These are phyloP conservation scores for Xylocampa areola DNA, from an alignment of 2,888 invertebrate species.

Conservation along the genomic window DNA sequence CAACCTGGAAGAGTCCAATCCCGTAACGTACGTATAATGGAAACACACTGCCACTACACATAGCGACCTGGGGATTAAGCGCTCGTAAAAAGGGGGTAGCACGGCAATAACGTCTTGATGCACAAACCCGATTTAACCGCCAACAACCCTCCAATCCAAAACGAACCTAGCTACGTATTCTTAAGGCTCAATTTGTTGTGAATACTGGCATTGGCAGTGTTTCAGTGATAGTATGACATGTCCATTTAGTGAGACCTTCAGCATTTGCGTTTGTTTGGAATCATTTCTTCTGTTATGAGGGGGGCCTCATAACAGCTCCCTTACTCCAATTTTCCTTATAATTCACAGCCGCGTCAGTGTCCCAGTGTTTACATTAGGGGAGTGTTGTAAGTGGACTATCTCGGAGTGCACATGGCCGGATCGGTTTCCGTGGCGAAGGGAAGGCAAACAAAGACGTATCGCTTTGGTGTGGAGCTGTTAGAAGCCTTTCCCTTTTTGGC, in stretches of 20 bases:
- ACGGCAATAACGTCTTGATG: conserved; percentile 86
- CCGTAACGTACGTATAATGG: conserved; percentile 59
- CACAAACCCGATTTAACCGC: conserved; percentile 64
- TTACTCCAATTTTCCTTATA: conserved; percentile 56
- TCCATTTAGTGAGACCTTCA: conserved; percentile 75
- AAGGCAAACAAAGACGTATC: conserved; percentile 23
- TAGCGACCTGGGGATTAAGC: conserved; percentile 83
- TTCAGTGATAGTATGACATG: conserved; percentile 73
- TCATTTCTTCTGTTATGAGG: conserved; percentile 57
- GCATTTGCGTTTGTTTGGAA: conserved; percentile 65
- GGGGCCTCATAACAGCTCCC: too few relatives aligned
- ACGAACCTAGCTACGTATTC: conserved; percentile 36
- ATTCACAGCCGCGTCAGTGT: conserved; percentile 54
- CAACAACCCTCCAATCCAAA: conserved; percentile 31
- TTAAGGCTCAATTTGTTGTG: conserved; percentile 51
- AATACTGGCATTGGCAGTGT: conserved; percentile 49
- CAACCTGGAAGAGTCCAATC: conserved; percentile 1
- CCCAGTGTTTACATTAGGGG: conserved; percentile 53
- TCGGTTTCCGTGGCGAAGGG: conserved; percentile 33
- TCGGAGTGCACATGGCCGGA: conserved; percentile 31
- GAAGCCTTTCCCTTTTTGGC: not conserved
- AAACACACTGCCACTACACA: conserved; percentile 60
- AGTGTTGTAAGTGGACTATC: conserved; percentile 44
- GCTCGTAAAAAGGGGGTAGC: conserved; percentile 85
- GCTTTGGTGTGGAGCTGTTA: conserved; percentile 17